Evolutionary conservation across 2,888 invertebrate species (phyloP).

Genomic region (Orthosia cruda): DNA sequence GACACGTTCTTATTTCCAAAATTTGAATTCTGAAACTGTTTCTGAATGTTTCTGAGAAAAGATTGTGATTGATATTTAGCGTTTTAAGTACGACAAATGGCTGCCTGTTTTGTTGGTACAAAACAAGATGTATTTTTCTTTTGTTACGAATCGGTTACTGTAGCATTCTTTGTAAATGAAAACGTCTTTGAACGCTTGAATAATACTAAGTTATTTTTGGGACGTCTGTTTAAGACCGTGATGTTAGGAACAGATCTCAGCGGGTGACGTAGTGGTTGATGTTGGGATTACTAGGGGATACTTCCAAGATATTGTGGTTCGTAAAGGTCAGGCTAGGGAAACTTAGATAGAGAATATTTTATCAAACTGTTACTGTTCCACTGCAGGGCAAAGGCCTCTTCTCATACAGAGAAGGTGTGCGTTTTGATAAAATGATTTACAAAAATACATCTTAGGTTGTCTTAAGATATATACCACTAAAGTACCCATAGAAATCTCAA

Average conservation of each 20-base stretch:
- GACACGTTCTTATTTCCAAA: too few species aligned
- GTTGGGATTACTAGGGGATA: not conserved
- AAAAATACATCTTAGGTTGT: not conserved
- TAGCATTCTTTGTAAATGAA: constrained; percentile 28
- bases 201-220: constrained; percentile 32
- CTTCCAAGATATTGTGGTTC: constrained; percentile 7
- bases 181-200: not conserved
- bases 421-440: not conserved
- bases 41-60: too few species aligned
- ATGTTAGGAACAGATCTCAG: constrained; percentile 15
- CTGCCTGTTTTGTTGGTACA: constrained; percentile 29
- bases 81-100: too few species aligned
- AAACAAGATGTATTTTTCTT: constrained; percentile 31
- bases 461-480: not conserved
- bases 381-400: too few species aligned
- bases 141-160: constrained; percentile 21
- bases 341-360: not conserved
- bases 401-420: too few species aligned
- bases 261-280: not conserved
- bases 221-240: constrained; percentile 1
- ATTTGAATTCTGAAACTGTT: too few species aligned
- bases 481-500: not conserved
- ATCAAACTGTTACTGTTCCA: too few species aligned
- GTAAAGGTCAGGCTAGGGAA: not conserved
- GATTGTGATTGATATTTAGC: too few species aligned